These are phyloP conservation scores for Ceriagrion tenellum DNA, from an alignment of 2,888 invertebrate species.

Conservation along the genomic window DNA sequence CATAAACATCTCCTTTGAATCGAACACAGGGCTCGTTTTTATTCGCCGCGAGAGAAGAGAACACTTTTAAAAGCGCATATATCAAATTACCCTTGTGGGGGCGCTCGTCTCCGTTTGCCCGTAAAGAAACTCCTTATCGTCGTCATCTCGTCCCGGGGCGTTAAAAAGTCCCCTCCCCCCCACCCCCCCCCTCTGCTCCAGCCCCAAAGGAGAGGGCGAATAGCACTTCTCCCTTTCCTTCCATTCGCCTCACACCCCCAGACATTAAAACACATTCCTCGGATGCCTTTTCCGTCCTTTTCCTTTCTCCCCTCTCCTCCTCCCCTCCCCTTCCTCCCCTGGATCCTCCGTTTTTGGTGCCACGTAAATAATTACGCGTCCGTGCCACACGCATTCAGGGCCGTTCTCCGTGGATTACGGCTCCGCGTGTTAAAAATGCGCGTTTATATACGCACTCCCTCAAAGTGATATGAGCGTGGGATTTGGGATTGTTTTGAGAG, in stretches of 20 bases:
- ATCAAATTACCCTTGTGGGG: slow-evolving; percentile 52
- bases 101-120: not conserved
- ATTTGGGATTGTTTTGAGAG: no score
- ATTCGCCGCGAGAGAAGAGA: not conserved
- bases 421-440: not conserved
- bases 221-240: not conserved
- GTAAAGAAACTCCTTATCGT: slow-evolving; percentile 58
- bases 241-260: not conserved
- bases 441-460: not conserved
- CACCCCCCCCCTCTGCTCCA: not conserved
- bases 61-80: slow-evolving; percentile 21
- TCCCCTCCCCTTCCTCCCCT: no score
- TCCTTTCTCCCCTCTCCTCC: not conserved
- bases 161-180: not conserved
- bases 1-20: slow-evolving; percentile 24
- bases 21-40: not conserved
- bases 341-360: not conserved
- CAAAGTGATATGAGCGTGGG: no score
- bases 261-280: slow-evolving; percentile 51
- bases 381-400: slow-evolving; percentile 16
- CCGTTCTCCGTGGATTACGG: no score
- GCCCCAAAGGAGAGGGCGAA: not conserved
- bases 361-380: slow-evolving; percentile 4
- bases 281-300: slow-evolving; percentile 31
- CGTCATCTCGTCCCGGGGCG: slow-evolving; percentile 47